Evolutionary conservation across 1,140 invertebrate species (phyloP).

Genomic region (Pogonognathellus flavescens): DNA sequence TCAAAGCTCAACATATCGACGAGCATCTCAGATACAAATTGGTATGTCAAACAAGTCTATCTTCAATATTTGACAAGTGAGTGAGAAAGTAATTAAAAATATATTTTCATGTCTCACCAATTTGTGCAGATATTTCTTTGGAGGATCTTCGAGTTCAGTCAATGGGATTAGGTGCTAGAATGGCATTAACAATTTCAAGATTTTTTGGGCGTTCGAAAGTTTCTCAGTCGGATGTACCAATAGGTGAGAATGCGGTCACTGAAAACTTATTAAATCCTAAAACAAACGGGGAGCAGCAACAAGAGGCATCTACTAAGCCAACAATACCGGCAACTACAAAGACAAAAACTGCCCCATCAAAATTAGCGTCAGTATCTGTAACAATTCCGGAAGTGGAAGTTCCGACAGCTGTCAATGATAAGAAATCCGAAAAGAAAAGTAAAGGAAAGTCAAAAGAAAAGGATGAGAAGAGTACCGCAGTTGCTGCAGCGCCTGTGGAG

Average conservation of each 20-base stretch:
- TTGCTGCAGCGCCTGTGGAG: slow-evolving; percentile 8
- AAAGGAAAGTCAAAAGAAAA: slow-evolving; percentile 36
- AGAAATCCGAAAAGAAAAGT: slow-evolving; percentile 45
- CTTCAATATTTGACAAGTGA: background rate
- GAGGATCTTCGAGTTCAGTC: slow-evolving; percentile 63
- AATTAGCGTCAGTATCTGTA: background rate
- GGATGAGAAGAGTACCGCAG: slow-evolving; percentile 5
- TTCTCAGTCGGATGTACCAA: slow-evolving; percentile 12
- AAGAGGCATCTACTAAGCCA: background rate
- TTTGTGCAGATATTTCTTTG: slow-evolving; percentile 61
- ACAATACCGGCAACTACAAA: background rate
- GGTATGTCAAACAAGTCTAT: slow-evolving; percentile 44
- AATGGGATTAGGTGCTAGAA: slow-evolving; percentile 53
- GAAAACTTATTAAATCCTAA: background rate
- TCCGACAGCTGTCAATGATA: background rate
- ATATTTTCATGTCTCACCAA: background rate
- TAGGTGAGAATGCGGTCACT: slow-evolving; percentile 14
- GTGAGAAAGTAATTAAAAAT: background rate
- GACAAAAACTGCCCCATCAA: background rate
- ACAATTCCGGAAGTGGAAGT: background rate
- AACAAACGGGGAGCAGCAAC: background rate
- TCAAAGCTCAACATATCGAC: slow-evolving; percentile 64
- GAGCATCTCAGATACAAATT: slow-evolving; percentile 66
- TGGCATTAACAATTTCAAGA: slow-evolving; percentile 51
- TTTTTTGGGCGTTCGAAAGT: slow-evolving; percentile 60